Evolutionary conservation across 2,113 vertebrate species (phyloP).

Genomic region (Scalopus aquaticus): DNA sequence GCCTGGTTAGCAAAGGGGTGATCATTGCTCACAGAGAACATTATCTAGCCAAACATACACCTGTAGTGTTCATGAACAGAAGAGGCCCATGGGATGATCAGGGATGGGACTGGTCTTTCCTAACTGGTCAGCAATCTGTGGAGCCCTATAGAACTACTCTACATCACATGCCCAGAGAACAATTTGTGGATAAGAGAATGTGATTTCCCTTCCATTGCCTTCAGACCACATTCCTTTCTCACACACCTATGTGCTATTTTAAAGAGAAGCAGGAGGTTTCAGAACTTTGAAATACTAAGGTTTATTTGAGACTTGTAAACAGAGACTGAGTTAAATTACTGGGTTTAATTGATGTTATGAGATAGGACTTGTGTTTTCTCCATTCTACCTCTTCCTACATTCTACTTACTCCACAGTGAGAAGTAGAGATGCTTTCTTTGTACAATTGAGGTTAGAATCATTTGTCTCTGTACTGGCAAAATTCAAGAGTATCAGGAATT

Average conservation of each 20-base stretch:
- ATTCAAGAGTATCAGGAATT: background rate
- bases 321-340: background rate
- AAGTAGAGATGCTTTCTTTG: slow-evolving; percentile 3
- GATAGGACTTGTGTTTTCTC: background rate
- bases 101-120: background rate
- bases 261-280: background rate
- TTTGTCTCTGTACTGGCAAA: background rate
- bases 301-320: background rate
- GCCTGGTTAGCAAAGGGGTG: background rate
- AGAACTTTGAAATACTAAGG: background rate
- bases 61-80: background rate
- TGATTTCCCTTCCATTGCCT: background rate
- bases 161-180: background rate
- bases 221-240: background rate
- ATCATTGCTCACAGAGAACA: background rate
- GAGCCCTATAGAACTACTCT: background rate
- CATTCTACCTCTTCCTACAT: background rate
- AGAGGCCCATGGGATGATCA: background rate
- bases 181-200: background rate
- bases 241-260: background rate
- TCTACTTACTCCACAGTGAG: background rate
- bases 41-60: background rate
- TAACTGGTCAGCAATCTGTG: background rate
- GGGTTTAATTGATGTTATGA: background rate
- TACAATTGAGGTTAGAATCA: background rate